Percentiles rank a stretch among this genome's conserved stretches.
Evolutionary conservation across 2,113 vertebrate genomes (phyloP).

Genomic region (Eclectus roratus): DNA sequence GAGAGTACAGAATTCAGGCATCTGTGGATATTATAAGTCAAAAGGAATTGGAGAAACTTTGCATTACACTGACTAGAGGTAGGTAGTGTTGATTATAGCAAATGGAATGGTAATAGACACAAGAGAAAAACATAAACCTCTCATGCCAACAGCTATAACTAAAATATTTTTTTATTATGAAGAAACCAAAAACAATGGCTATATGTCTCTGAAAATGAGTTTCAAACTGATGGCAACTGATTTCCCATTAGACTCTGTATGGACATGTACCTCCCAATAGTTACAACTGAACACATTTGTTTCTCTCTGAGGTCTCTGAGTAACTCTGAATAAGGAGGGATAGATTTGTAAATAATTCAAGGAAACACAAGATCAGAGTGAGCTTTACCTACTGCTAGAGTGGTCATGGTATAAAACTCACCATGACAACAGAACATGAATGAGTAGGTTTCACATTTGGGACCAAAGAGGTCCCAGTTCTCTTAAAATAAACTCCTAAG

Average conservation of each 20-base stretch:
- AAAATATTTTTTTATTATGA: background rate
- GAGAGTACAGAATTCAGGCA: background rate
- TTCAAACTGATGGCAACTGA: background rate
- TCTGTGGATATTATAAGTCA: background rate
- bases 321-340: background rate
- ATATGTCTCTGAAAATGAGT: background rate
- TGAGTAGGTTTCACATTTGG: background rate
- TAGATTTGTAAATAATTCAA: background rate
- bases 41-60: background rate
- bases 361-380: background rate
- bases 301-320: background rate
- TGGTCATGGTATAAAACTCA: background rate
- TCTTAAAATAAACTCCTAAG: background rate
- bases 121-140: background rate
- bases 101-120: background rate
- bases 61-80: background rate
- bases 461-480: background rate
- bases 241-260: background rate
- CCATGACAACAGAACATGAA: background rate
- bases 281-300: fast-evolving
- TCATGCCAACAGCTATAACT: background rate
- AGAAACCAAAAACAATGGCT: background rate
- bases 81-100: fast-evolving
- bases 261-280: background rate
- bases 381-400: background rate